Base-by-base conservation (phyloP, 2,888 invertebrate species). In the Chymomyza procnemis region DNA sequence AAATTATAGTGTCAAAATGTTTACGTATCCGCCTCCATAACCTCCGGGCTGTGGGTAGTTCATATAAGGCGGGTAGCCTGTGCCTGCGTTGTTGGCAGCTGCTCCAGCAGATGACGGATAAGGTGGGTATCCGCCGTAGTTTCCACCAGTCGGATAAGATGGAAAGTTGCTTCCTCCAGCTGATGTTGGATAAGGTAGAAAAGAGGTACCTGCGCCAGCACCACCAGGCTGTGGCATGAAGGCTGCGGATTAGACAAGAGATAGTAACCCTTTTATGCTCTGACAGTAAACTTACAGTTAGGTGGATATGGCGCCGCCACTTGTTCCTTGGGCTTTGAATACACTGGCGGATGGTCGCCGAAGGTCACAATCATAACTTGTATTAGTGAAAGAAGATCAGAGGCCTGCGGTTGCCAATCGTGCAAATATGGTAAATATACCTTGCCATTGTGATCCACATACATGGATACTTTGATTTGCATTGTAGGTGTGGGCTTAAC, bases 341-440 rank as follows among this genome's bases (percentile, higher is more conserved):
- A 97, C 4, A 99, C 98, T 2, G 99, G 99, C 64, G 99, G 99
- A 81, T 96, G 93, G 76, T 99, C 98, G 46, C 98, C 97, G 92
- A 99, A 99, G 1, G 96, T 96, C 67, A 95, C 93, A 73, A 96
- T 94, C 95, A 98, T 96, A 66, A 97, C 94, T 92, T 97, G 96
- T 81, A 99, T 95, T 21, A 99, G 93, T 55, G 96, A 96, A 64
- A 96, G 91, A 75, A 99, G 92, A 90, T 98, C 98, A 6, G 99
- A 98, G 9, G 94, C 93, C 89, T 91, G 78, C 75, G 94, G 93
- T 66, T 93, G 92, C 99, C 99, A 99, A 80, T 99, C 97, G 88
- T 98, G 97, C 69, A 99, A 92, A 92, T 97, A 99, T 1, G 99
- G 99, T 87, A 99, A 92, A 91, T 98, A 99, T 64, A 99, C 95